Base-by-base conservation (phyloP, 2,888 invertebrate species). In the Falcaria lacertinaria region DNA sequence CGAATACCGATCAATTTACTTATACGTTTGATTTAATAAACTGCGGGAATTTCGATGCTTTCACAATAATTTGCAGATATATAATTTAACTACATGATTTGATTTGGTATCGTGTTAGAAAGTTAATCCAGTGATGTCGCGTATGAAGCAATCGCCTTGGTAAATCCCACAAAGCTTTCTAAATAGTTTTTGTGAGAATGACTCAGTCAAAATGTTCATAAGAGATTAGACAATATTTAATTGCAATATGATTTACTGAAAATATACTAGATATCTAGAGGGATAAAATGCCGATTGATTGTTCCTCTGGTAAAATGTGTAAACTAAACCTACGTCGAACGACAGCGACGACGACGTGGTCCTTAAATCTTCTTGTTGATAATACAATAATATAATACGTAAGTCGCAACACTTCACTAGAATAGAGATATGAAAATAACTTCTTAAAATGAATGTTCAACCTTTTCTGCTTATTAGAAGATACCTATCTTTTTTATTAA, bases 1-100 rank as follows among this genome's bases (percentile, higher is more conserved):
- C 54, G 49, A 60, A 60, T 54, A 58, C 48, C 54, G 49, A 60
- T 50, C 60, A 62, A 70, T 69, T 58, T 68, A 62, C 1, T 65
- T 64, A 54, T 52, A 57, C 62, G 66, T 69, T 73, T 53, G 58
- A 28, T 45, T 38, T 48, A 44, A 42, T 41, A 51, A 41, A 42
- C 43, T 28, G 8, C 7, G 28, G 11, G 11, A 11, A 11, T 11
- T 28, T 11, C 28, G 28, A 28, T 28, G 28, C 28, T 28, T 44
- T 40, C 42, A 42, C 50, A 60, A 55, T 58, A 58, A 44, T 48
- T 48, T 39, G 44, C 42, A 58, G 54, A 56, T 50, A 48, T 56
- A 49, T 41, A 44, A 35, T 35, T n/a, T 13, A 2, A 15, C 13
- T 6, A 19, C 19, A 13, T 14, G 6, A 14, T 22, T 19, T 13